Percentiles rank a stretch among this genome's conserved stretches.
phyloP scores from a whole-genome alignment of 2,888 invertebrate genomes.

The Hylaea fasciaria region DNA sequence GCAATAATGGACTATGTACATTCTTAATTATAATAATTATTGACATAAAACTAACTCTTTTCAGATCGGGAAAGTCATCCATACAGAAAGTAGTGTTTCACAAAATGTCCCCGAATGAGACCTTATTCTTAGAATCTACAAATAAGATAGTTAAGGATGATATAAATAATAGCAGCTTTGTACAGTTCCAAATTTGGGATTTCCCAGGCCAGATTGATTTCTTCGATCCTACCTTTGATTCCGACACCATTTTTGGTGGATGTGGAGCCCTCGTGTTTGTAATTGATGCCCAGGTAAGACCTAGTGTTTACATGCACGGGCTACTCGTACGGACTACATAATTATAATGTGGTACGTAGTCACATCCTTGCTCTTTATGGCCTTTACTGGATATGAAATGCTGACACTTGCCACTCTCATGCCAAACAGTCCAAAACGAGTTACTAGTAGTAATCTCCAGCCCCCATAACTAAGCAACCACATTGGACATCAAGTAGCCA shows the following conservation, averaged over 20 bases:
- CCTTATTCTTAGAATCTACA: slow-evolving; percentile 98
- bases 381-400: no score
- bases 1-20: no score
- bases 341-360: no score
- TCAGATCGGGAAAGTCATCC: slow-evolving; percentile 98
- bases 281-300: slow-evolving; percentile 95
- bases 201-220: slow-evolving; percentile 99
- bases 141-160: slow-evolving; percentile 99
- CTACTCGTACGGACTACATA: no score
- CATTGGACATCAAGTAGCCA: no score
- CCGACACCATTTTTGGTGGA: slow-evolving; percentile 97
- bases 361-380: no score
- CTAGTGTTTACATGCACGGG: not conserved
- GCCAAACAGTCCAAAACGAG: no score
- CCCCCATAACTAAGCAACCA: no score
- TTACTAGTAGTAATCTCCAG: no score
- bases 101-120: slow-evolving; percentile 99
- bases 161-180: slow-evolving; percentile 97
- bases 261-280: slow-evolving; percentile 99
- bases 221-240: slow-evolving; percentile 98
- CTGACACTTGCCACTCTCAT: no score
- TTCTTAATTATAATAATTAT: no score
- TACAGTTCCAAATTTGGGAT: slow-evolving; percentile 99
- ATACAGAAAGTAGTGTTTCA: slow-evolving; percentile 99
- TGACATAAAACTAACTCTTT: slow-evolving; percentile 58